Evolutionary conservation across 2,797 vertebrate species (phyloP).

Genomic region (Clamator glandarius): DNA sequence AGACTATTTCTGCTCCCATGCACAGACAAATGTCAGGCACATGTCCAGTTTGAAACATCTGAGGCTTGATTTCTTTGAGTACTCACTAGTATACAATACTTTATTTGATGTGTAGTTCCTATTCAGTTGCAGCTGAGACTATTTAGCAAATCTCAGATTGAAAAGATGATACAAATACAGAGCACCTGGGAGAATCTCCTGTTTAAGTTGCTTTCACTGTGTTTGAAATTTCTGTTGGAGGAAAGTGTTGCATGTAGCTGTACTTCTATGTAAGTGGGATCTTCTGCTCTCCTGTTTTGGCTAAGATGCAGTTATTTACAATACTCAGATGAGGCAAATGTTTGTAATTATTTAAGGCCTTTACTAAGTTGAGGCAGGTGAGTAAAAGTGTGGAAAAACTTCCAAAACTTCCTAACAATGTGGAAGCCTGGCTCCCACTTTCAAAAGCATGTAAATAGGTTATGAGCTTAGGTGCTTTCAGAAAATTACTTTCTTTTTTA

Average conservation of each 20-base stretch:
- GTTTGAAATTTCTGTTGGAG: neutral
- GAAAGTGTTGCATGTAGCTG: neutral
- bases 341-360: neutral
- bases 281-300: neutral
- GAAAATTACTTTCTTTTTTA: slow-evolving; percentile 22
- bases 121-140: neutral
- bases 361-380: neutral
- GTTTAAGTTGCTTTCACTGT: neutral
- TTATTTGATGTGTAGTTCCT: neutral
- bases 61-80: neutral
- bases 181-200: neutral
- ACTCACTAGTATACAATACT: neutral
- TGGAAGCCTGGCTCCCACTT: neutral
- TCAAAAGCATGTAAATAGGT: neutral
- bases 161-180: neutral
- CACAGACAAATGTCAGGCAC: neutral
- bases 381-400: neutral
- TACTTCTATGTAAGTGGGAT: neutral
- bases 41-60: neutral
- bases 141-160: neutral
- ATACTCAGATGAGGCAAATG: neutral
- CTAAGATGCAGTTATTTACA: neutral
- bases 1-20: neutral
- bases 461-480: neutral
- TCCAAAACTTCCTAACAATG: neutral